A percentile compares a stretch with the other conserved stretches of the same genome.
phyloP scores from a whole-genome alignment of 2,113 vertebrate species.

The Anolis carolinensis region DNA sequence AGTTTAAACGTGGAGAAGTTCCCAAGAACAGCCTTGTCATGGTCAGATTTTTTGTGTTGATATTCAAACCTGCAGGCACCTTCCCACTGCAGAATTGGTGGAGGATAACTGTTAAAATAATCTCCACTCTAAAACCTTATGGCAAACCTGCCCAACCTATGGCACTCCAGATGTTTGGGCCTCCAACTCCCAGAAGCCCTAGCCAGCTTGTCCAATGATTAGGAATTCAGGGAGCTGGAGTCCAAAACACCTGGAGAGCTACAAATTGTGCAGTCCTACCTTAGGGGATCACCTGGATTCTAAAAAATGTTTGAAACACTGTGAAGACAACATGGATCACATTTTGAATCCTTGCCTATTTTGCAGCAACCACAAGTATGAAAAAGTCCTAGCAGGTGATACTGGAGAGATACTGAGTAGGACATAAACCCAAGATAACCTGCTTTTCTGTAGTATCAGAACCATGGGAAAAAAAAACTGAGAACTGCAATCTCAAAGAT shows the following conservation, averaged over 20 bases:
- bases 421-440: background rate
- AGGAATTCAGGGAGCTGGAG: no score
- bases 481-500: background rate
- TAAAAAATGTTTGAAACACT: background rate
- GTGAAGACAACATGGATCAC: background rate
- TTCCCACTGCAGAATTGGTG: background rate
- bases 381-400: no score
- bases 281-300: background rate
- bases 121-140: background rate
- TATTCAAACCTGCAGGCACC: background rate
- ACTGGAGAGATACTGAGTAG: no score
- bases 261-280: no score
- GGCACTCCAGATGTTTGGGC: no score
- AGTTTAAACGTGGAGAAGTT: background rate
- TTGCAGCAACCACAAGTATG: no score
- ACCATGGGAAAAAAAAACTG: background rate
- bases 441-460: background rate
- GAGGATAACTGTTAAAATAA: background rate
- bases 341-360: background rate
- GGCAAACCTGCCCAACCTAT: no score
- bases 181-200: no score
- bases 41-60: background rate
- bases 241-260: no score
- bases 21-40: background rate
- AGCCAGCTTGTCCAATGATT: no score